Conservation (phyloP, 2,888 invertebrate species). For the Melikaiella ostensackeni region DNA sequence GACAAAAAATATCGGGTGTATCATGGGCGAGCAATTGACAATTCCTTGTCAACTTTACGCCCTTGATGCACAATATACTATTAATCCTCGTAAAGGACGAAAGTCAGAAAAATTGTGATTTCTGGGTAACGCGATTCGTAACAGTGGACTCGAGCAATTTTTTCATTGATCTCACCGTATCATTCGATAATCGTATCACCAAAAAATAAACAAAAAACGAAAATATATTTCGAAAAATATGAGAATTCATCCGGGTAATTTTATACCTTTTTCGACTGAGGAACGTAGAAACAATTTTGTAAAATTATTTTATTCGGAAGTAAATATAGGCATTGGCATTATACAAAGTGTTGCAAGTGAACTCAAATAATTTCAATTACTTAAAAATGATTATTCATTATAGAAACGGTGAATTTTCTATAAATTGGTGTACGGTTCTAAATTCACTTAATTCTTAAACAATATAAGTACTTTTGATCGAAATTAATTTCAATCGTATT, state of each 20-base stretch:
- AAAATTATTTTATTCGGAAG: neutral
- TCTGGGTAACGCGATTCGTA: constrained; percentile 61
- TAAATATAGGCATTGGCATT: neutral
- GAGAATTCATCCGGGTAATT: neutral
- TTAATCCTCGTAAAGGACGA: too few species aligned
- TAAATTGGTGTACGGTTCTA: neutral
- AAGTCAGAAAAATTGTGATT: constrained; percentile 38
- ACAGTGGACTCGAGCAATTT: constrained; percentile 67
- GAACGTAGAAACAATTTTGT: constrained; percentile 28
- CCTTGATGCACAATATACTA: too few species aligned
- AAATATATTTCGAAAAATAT: neutral
- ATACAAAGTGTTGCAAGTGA: too few species aligned
- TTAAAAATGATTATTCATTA: neutral
- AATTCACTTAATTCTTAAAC: neutral
- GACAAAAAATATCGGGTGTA: too few species aligned
- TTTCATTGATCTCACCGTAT: constrained; percentile 43
- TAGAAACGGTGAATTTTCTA: neutral
- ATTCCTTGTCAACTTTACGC: too few species aligned
- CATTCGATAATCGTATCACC: constrained; percentile 45
- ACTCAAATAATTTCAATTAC: too few species aligned
- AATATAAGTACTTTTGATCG: neutral
- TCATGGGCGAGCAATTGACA: too few species aligned
- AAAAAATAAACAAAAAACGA: constrained; percentile 28
- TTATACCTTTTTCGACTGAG: neutral
- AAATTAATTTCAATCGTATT: constrained; percentile 1